Percentiles rank a stretch among this genome's conserved stretches.
These are phyloP conservation scores for Carollia perspicillata DNA, from an alignment of 2,113 vertebrate genomes.

Conservation along the genomic window DNA sequence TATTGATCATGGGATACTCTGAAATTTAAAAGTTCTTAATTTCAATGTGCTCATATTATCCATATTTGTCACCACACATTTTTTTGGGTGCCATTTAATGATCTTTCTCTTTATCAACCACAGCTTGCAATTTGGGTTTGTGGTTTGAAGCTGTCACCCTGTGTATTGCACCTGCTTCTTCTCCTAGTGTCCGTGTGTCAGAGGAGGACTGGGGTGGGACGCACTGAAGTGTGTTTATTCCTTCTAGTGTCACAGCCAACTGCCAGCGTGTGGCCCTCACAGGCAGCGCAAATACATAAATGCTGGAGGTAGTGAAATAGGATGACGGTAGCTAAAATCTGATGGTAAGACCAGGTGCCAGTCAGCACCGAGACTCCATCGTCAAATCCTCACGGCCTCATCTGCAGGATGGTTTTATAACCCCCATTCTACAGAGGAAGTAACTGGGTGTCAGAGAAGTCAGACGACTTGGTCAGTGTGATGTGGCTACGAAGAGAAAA, in stretches of 20 bases:
- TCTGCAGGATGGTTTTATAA: background rate
- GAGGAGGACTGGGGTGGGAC: background rate
- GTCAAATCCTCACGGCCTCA: background rate
- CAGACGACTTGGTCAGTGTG: background rate
- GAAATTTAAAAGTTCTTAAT: background rate
- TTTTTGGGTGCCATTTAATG: background rate
- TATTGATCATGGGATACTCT: background rate
- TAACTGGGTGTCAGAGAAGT: background rate
- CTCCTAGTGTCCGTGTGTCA: background rate
- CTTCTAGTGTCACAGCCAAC: background rate
- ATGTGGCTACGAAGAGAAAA: background rate
- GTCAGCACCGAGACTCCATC: background rate
- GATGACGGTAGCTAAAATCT: background rate
- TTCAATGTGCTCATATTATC: background rate
- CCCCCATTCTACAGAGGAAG: background rate
- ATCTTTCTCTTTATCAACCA: background rate
- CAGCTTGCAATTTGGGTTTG: background rate
- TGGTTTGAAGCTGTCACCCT: background rate
- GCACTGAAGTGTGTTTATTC: background rate
- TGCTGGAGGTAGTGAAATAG: background rate
- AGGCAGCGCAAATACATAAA: background rate
- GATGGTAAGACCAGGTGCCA: background rate
- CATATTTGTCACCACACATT: background rate
- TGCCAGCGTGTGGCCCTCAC: fast-evolving
- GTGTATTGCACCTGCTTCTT: background rate